Conservation (phyloP, 2,113 vertebrate genomes). For the Perognathus longimembris region DNA sequence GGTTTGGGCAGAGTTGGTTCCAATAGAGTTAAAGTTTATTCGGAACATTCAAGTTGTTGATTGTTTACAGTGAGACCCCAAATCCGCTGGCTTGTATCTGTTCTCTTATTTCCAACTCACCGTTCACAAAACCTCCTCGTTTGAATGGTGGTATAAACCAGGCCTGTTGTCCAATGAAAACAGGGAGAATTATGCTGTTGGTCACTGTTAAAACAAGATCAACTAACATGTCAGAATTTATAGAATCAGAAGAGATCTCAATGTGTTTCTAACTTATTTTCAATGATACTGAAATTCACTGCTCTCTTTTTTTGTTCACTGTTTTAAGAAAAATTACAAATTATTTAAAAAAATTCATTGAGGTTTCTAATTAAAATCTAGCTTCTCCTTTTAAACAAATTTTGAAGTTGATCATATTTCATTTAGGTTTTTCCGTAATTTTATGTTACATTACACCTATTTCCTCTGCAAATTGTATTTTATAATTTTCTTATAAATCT, state of each 20-base stretch:
- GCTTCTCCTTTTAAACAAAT: not conserved
- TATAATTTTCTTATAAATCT: slow-evolving; percentile 14
- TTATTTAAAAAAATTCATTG: not conserved
- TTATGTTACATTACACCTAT: too few species aligned
- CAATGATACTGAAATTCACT: not conserved
- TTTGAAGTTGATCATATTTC: not conserved
- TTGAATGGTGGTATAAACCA: not conserved
- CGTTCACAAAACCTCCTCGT: not conserved
- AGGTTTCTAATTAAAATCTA: not conserved
- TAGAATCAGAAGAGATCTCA: slow-evolving; percentile 43
- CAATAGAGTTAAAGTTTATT: not conserved
- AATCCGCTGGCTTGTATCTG: slow-evolving; percentile 3
- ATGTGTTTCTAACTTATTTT: slow-evolving; percentile 58
- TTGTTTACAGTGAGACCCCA: slow-evolving; percentile 30
- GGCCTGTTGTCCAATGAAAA: not conserved
- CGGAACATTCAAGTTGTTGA: slow-evolving; percentile 43
- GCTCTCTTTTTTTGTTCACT: not conserved
- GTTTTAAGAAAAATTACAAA: not conserved
- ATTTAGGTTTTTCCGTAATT: not conserved
- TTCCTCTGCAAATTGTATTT: not conserved
- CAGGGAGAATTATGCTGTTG: not conserved
- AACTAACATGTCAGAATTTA: slow-evolving; percentile 18
- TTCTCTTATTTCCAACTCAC: slow-evolving; percentile 26
- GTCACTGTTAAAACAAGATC: slow-evolving; percentile 74
- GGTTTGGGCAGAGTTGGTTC: not conserved